Percentiles rank a stretch among this genome's conserved stretches.
phyloP scores from a whole-genome alignment of 2,888 invertebrate genomes.

The Liodrosophila aerea region DNA sequence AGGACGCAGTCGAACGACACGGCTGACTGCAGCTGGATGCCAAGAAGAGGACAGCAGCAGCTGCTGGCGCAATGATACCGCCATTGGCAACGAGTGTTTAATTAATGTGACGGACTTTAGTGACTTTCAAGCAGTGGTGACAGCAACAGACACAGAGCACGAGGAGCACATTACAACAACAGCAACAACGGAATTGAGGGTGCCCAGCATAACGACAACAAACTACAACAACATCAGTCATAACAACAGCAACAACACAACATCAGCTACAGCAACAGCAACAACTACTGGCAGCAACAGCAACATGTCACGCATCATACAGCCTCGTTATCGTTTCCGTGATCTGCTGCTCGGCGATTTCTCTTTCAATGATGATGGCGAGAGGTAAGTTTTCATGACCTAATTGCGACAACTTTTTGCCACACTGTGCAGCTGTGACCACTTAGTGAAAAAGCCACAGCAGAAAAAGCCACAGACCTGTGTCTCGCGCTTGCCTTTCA shows the following conservation, averaged over 20 bases:
- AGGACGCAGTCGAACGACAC: constrained; percentile 51
- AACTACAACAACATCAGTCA: constrained; percentile 29
- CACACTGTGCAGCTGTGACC: constrained; percentile 40
- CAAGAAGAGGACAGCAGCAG: background rate
- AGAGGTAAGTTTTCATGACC: constrained; percentile 85
- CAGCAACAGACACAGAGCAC: constrained; percentile 26
- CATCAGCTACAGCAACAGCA: constrained; percentile 22
- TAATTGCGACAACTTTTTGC: constrained; percentile 35
- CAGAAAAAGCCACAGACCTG: background rate
- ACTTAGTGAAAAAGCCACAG: constrained; percentile 13
- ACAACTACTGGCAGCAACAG: constrained; percentile 43
- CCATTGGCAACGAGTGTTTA: constrained; percentile 73
- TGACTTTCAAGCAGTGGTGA: constrained; percentile 55
- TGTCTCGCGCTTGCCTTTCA: too few relatives aligned
- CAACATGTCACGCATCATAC: constrained; percentile 78
- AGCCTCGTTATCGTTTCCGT: constrained; percentile 89
- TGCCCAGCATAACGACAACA: constrained; percentile 55
- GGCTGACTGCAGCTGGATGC: constrained; percentile 33
- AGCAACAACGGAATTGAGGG: constrained; percentile 38
- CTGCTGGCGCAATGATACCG: constrained; percentile 27
- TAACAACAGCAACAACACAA: constrained; percentile 28
- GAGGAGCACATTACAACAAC: constrained; percentile 13
- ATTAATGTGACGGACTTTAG: constrained; percentile 79
- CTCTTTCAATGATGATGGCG: constrained; percentile 89
- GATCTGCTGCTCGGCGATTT: constrained; percentile 90